Base-by-base conservation (phyloP, 1,140 invertebrate species). In the Trinorchestia longiramus region DNA sequence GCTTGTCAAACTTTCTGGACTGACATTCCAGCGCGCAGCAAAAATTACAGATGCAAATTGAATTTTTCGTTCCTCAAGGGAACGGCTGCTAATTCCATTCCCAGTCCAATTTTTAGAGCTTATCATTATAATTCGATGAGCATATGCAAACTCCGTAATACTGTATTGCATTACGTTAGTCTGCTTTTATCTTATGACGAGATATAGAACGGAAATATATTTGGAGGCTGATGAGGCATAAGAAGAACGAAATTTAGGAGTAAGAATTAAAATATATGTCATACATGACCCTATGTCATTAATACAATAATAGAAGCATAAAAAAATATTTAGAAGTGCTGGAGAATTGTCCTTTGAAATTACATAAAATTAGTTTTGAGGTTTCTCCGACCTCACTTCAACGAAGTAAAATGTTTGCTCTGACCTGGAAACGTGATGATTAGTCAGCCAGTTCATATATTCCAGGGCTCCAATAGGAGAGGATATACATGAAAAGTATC, bases 21-120 rank as follows among this genome's bases (percentile, higher is more conserved):
- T 19, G 28, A 90, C 41, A 41, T 90, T 17, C 36, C 88, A 0
- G 0, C 8, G 8, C 88, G 8, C 88, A 15, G 43, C 88, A 90
- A 90, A 90, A 90, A 90, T 90, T 90, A 90, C 88, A 4, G 88
- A 90, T 90, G 23, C 88, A 90, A 90, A 90, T 90, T 90, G 43
- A 90, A 90, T 90, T 90, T 87, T 87, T 41, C 88, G 62, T 90
- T 90, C 43, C 88, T 90, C 36, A 19, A 90, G 15, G 36, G 23
- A 41, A 17, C 0, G 88, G 28, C 88, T 0, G 11, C 88, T 90
- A 90, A 90, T 90, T 42, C 28, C 8, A 42, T 90, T 42, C 28
- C 88, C 3, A 4, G 62, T 28, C 88, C 23, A 90, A 15, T 90
- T 90, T 90, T 90, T 28, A 90, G 43, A 90, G 88, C 41, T 43